These are phyloP conservation scores for Babyrousa celebensis DNA, from an alignment of 2,797 vertebrate species.

Conservation along the genomic window DNA sequence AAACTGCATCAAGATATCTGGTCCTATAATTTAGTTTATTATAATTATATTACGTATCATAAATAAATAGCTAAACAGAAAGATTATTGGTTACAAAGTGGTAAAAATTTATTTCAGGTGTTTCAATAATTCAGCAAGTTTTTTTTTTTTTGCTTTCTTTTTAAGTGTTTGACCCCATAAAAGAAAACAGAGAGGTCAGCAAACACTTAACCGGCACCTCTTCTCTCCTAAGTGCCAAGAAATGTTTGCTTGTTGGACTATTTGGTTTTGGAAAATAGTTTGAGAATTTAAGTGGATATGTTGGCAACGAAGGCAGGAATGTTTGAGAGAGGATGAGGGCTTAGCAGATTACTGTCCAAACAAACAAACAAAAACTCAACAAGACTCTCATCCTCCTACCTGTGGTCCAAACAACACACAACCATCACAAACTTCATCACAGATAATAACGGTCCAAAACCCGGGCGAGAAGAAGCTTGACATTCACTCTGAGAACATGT, in stretches of 20 bases:
- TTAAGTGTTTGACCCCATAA: background rate
- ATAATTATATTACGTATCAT: background rate
- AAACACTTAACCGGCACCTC: constrained; percentile 35
- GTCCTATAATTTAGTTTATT: background rate
- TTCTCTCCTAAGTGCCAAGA: constrained; percentile 45
- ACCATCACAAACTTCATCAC: fast-evolving
- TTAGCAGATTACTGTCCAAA: constrained; percentile 7
- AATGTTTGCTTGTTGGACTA: constrained; percentile 62
- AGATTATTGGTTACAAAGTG: background rate
- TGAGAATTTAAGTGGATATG: constrained; percentile 56
- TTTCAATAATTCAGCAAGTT: constrained; percentile 3
- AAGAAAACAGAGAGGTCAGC: constrained; percentile 44
- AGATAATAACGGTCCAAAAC: background rate
- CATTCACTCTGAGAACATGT: background rate
- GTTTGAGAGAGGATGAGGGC: background rate
- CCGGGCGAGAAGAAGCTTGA: background rate
- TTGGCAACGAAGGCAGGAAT: constrained; percentile 31
- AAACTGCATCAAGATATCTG: background rate
- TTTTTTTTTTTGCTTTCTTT: background rate
- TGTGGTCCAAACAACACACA: background rate
- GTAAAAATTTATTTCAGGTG: background rate
- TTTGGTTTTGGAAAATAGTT: constrained; percentile 62
- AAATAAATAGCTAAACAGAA: constrained; percentile 4
- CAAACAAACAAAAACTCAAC: background rate
- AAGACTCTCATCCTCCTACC: background rate